Percentiles rank a stretch among this genome's conserved stretches.
phyloP scores from a whole-genome alignment of 2,888 invertebrate genomes.

The Dolichomitus sp. region DNA sequence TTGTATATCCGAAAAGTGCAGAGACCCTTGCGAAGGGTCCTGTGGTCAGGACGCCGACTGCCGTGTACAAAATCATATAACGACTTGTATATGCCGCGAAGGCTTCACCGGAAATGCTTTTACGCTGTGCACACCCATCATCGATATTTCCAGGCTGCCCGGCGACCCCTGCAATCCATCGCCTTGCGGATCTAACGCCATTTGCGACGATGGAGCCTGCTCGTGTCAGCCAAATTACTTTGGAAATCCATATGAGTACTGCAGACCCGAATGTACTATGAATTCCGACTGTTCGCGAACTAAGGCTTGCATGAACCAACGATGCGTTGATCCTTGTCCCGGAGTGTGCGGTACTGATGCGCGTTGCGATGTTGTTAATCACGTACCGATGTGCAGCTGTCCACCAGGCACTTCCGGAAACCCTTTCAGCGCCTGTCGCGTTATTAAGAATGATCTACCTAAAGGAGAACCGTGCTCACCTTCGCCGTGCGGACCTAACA shows the following conservation, averaged over 20 bases:
- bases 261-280: conserved; percentile 92
- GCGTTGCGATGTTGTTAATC: conserved; percentile 91
- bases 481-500: conserved; percentile 93
- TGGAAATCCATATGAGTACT: conserved; percentile 90
- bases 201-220: conserved; percentile 87
- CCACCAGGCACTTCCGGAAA: conserved; percentile 90
- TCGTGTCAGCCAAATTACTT: conserved; percentile 91
- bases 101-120: conserved; percentile 91
- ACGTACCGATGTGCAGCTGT: conserved; percentile 92
- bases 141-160: conserved; percentile 82
- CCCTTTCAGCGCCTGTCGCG: conserved; percentile 90
- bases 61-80: conserved; percentile 90
- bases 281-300: conserved; percentile 91
- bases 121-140: conserved; percentile 88
- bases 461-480: conserved; percentile 89
- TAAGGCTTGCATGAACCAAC: conserved; percentile 90
- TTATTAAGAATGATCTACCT: conserved; percentile 80
- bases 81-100: conserved; percentile 89
- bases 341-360: conserved; percentile 92
- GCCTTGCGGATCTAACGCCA: conserved; percentile 90
- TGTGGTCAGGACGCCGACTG: conserved; percentile 92
- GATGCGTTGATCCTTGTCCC: conserved; percentile 92
- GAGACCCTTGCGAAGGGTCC: conserved; percentile 91
- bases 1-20: conserved; percentile 91
- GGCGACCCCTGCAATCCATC: conserved; percentile 90